phyloP scores from a whole-genome alignment of 37 sponge, comb jelly and placozoan species.

The Aphrocallistes beatrix region DNA sequence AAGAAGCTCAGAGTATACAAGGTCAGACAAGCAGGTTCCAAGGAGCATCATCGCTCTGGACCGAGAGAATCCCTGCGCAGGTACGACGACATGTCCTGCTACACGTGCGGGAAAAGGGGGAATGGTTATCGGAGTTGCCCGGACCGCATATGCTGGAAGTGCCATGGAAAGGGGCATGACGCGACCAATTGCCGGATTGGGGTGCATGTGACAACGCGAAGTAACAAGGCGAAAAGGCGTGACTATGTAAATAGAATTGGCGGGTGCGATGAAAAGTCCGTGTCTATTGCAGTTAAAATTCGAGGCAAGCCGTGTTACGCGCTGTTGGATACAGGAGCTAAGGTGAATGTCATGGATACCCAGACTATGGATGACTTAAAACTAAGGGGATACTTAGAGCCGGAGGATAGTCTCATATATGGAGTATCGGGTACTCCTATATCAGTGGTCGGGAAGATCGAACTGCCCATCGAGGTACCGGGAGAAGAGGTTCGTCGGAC shows the following conservation, averaged over 20 bases:
- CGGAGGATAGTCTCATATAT: not conserved
- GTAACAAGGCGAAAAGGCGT: not conserved
- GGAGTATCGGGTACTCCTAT: conserved; percentile 10
- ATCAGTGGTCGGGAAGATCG: not conserved
- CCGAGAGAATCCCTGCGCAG: too few species aligned
- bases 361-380: not conserved
- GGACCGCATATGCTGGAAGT: too few species aligned
- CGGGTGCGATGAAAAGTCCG: not conserved
- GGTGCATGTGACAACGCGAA: not conserved
- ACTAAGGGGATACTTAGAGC: not conserved
- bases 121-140: too few species aligned
- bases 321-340: not conserved
- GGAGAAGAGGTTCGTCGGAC: not conserved
- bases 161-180: too few species aligned
- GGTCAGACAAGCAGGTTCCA: too few species aligned
- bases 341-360: not conserved
- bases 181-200: too few species aligned
- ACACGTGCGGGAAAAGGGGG: too few species aligned
- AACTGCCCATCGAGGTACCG: not conserved
- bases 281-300: not conserved
- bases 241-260: not conserved
- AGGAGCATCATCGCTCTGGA: too few species aligned
- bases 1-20: too few species aligned
- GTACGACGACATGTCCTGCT: too few species aligned
- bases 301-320: not conserved